Base-by-base conservation (phyloP, 2,113 vertebrate species). In the Nyctibius bracteatus region DNA sequence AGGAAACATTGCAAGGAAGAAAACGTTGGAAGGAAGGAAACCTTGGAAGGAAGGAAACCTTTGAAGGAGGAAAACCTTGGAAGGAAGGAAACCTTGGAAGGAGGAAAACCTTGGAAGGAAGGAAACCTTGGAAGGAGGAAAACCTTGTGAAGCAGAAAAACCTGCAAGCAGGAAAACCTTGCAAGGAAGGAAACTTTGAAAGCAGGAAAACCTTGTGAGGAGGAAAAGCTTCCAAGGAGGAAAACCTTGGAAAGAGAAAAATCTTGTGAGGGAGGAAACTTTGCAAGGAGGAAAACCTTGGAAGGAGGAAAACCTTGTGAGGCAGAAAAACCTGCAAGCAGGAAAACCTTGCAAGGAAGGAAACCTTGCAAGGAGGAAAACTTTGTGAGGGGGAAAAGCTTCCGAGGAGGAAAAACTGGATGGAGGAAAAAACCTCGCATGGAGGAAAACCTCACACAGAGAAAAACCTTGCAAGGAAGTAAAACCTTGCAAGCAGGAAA, bases 41-140 rank as follows among this genome's bases (percentile, higher is more conserved):
- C n/a, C n/a, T n/a, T n/a, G n/a, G n/a, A n/a, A n/a, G n/a, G n/a
- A n/a, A n/a, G n/a, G n/a, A n/a, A n/a, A n/a, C n/a, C n/a, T n/a
- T n/a, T n/a, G n/a, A n/a, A n/a, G n/a, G n/a, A n/a, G n/a, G n/a
- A n/a, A n/a, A n/a, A n/a, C n/a, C n/a, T n/a, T n/a, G n/a, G n/a
- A n/a, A n/a, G 55, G 20, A 57, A 21, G 55, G 31, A 57, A 59
- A 14, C n/a, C n/a, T n/a, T n/a, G n/a, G n/a, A n/a, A 0, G 9
- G 31, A 61, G 8, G 41, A 11, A 73, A 44, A 4, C 3, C 8
- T 14, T 3, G 2, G 10, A 4, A 2, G 27, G 4, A 58, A 9
- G 35, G 22, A 88, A 66, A 12, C 15, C 21, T 43, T 2, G 11
- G 0, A 12, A 0, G 9, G 31, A 61, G 7, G 41, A 12, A 67